Base-by-base conservation (phyloP, 2,797 vertebrate species). In the Mycteria americana region DNA sequence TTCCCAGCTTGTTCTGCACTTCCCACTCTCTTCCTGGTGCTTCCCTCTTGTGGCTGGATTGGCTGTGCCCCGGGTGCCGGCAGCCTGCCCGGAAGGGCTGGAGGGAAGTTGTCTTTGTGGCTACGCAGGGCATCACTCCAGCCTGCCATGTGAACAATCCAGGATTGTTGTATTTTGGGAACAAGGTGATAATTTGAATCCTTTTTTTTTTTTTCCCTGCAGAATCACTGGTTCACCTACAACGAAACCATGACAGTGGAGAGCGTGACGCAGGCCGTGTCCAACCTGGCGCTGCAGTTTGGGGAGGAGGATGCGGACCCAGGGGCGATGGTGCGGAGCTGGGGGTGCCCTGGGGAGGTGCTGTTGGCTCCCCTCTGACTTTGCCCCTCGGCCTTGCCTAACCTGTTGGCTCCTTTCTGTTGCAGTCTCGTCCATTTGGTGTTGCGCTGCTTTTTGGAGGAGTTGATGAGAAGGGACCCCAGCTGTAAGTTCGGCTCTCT, bases 191-290 rank as follows among this genome's bases (percentile, higher is more conserved):
- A 9, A 14, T 51, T 37, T 4, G 16, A 9, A 9, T 18, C 15
- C 31, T 41, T 15, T 11, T 39, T 25, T 13, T 11, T 28, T 7
- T 6, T n/a, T n/a, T n/a, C n/a, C n/a, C 31, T 30, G 17, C 93
- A 99, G 99, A 99, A 99, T 97, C 99, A 99, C 94, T 99, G 99
- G 99, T 99, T 99, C 96, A 99, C 99, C 79, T 99, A 99, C 97
- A 99, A 99, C 17, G 99, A 99, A 97, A 99, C 98, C 0, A 99
- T 99, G 99, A 99, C 99, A 0, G 99, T 99, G 95, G 99, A 99
- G 97, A 99, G 99, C 11, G 99, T 99, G 97, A 99, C 99, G 8
- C 99, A 99, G 95, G 99, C 99, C 2, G 99, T 99, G 87, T 99
- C 99, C 73, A 99, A 99, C 98, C 97, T 99, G 95, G 99, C 99